A percentile compares a stretch with the other conserved stretches of the same genome.
These are phyloP conservation scores for Mobula birostris DNA, from an alignment of 2,113 vertebrate genomes.

Conservation along the genomic window DNA sequence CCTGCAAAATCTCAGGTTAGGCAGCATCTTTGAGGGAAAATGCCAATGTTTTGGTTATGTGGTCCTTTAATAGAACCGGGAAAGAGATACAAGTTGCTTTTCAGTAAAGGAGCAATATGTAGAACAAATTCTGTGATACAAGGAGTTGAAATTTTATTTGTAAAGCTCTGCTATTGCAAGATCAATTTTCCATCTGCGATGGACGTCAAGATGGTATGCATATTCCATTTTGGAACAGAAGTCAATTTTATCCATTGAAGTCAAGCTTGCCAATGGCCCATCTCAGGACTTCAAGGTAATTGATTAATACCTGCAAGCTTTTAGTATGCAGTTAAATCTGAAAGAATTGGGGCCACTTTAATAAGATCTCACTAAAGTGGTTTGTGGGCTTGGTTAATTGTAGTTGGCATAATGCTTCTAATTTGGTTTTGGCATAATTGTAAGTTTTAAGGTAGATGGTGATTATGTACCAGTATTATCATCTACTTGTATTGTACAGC, in stretches of 20 bases:
- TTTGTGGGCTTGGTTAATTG: not conserved
- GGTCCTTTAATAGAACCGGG: too few relatives aligned
- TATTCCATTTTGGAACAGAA: not conserved
- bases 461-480: not conserved
- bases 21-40: too few relatives aligned
- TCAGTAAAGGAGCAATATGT: too few relatives aligned
- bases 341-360: not conserved
- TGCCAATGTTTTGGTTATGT: too few relatives aligned
- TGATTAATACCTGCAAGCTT: too few relatives aligned
- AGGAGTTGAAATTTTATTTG: too few relatives aligned
- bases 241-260: not conserved
- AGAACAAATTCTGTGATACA: too few relatives aligned
- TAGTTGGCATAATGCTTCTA: not conserved
- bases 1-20: too few relatives aligned
- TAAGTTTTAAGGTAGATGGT: not conserved
- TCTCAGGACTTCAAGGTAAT: not conserved
- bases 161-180: not conserved
- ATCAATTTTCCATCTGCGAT: not conserved
- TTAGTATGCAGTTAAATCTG: too few relatives aligned
- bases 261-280: not conserved
- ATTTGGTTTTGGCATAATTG: not conserved
- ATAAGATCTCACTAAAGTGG: not conserved
- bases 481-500: not conserved
- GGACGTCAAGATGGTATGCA: not conserved
- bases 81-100: too few relatives aligned